Conservation (phyloP, 2,797 vertebrate genomes). For the Parauchenoglanis ngamensis region DNA sequence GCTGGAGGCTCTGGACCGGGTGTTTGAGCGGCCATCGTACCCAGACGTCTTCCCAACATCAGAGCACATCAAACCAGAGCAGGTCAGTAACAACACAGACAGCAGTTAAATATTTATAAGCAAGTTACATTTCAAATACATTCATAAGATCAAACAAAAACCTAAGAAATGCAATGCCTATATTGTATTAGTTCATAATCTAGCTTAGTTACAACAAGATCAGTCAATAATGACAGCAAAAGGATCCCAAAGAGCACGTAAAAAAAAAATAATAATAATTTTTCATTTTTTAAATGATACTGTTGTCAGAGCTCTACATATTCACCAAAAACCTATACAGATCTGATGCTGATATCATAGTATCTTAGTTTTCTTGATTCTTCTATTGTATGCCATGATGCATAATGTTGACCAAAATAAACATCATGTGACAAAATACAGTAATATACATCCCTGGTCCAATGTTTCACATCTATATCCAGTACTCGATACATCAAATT, state of each 20-base stretch:
- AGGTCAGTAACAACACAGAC: conserved; percentile 77
- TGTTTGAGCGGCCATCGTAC: conserved; percentile 97
- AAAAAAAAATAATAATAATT: not conserved
- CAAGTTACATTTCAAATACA: conserved; percentile 12
- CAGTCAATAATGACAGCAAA: not conserved
- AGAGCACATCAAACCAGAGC: conserved; percentile 99
- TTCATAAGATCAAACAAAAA: not conserved
- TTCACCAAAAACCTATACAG: not conserved
- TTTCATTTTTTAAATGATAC: not conserved
- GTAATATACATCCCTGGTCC: not conserved
- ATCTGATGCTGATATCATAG: not conserved
- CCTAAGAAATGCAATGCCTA: not conserved
- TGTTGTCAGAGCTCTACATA: not conserved
- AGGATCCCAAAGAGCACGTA: not conserved
- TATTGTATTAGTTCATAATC: not conserved
- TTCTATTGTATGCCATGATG: not conserved
- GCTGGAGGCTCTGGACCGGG: conserved; percentile 97
- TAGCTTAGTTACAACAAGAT: not conserved
- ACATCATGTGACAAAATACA: not conserved
- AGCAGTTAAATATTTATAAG: conserved; percentile 30
- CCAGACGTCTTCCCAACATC: conserved; percentile 97
- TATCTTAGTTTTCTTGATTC: not conserved
- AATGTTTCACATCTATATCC: not conserved
- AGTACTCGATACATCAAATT: not conserved
- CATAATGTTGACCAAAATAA: not conserved